Evolutionary conservation across 2,113 vertebrate genomes (phyloP).

Genomic region (Neopipo cinnamomea): DNA sequence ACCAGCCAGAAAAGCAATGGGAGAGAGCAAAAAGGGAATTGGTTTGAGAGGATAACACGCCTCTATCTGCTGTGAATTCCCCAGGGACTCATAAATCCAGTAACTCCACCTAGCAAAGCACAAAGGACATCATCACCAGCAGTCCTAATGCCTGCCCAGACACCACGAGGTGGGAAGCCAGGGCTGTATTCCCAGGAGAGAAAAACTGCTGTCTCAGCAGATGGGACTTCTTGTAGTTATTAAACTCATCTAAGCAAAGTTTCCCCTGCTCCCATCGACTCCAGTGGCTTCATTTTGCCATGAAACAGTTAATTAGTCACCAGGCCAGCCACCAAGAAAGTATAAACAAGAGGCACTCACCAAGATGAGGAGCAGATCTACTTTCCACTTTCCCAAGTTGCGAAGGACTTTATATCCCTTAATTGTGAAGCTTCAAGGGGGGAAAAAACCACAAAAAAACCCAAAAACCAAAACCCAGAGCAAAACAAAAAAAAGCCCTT

Average conservation of each 20-base stretch:
- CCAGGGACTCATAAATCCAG: background rate
- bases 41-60: background rate
- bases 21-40: background rate
- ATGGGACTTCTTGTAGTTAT: background rate
- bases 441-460: no score
- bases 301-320: background rate
- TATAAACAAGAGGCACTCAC: background rate
- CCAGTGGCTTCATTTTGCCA: background rate
- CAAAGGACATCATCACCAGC: background rate
- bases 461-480: background rate
- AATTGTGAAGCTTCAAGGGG: background rate
- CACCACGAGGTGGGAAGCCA: background rate
- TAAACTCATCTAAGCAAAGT: background rate
- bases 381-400: background rate
- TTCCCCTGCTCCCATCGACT: background rate
- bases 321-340: background rate
- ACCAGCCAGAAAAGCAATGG: rapidly evolving
- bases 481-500: background rate
- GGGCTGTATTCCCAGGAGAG: background rate
- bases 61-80: background rate
- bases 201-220: background rate
- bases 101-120: background rate
- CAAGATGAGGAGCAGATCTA: background rate
- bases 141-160: rapidly evolving
- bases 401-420: background rate